Evolutionary conservation across 2,797 vertebrate genomes (phyloP), one percentile per base, ranked within the genome.

Genomic region (Syndactyla subalaris): DNA sequence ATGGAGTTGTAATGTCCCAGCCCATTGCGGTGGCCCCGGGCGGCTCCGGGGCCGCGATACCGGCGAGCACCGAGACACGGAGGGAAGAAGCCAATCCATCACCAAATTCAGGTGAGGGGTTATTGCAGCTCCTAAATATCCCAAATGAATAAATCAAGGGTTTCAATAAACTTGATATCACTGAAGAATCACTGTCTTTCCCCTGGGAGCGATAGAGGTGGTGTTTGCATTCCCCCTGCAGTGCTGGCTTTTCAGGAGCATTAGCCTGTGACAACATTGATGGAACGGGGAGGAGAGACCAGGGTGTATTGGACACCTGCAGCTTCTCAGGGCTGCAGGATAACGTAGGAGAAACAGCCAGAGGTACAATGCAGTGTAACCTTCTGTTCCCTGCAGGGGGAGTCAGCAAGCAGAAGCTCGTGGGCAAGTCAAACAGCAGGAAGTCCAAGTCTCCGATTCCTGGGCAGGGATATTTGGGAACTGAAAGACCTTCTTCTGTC

Each of bases 371-470:
- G n/a, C 27, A 32, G 39, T 54, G 52, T 16, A 27, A 49, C 76
- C 71, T 92, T 93, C 77, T 84, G 22, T 93, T 97, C 94, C 71
- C 97, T 99, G 99, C 98, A 93, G 97, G 97, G 66, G 97, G 97
- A 79, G 97, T 97, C 81, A 84, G 97, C 92, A 99, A 99, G 97
- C 99, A 99, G 98, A 99, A 99, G 94, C 95, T 98, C 89, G 98
- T 99, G 7, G 96, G 98, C 97, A 99, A 99, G 97, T 98, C 98
- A 43, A 98, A 96, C 94, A 99, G 98, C 80, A 98, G 99, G 74
- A 99, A 99, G 96, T 98, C 99, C 22, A 99, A 99, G 96, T 99
- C 99, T 18, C 99, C 99, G 1, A 99, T 99, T 97, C 98, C 99
- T 70, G 99, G 99, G 92, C 99, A 99, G 97, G 98, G 97, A 29